phyloP scores from a whole-genome alignment of 2,888 invertebrate genomes.

The Agonum fuliginosum region DNA sequence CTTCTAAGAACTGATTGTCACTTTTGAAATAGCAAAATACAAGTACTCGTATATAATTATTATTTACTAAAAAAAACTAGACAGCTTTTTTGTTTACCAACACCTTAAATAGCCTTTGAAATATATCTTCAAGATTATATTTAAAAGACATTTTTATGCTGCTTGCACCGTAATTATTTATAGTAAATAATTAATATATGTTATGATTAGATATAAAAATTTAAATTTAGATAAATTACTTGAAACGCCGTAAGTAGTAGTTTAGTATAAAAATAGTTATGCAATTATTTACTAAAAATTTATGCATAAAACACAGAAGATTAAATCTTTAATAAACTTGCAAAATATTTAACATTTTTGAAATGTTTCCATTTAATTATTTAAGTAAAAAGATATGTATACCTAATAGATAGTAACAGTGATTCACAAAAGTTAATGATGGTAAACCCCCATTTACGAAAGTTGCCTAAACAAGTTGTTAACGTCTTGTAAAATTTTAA shows the following conservation, averaged over 20 bases:
- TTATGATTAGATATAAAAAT: slow-evolving; percentile 6
- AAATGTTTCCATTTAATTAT: slow-evolving; percentile 7
- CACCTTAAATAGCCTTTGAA: background rate
- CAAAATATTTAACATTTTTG: background rate
- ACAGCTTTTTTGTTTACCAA: background rate
- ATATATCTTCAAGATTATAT: background rate
- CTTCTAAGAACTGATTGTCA: background rate
- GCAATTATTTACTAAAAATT: background rate
- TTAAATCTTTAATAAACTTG: background rate
- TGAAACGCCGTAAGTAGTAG: background rate
- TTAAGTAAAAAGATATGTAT: slow-evolving; percentile 15
- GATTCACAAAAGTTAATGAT: slow-evolving; percentile 25
- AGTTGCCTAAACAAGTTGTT: background rate
- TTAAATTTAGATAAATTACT: background rate
- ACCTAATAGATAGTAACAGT: slow-evolving; percentile 9
- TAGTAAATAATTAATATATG: background rate
- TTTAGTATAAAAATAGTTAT: background rate
- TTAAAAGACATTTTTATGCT: background rate
- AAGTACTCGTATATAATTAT: background rate
- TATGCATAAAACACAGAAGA: background rate
- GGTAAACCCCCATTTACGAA: slow-evolving; percentile 3
- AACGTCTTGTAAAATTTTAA: slow-evolving; percentile 14
- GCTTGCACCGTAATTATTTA: slow-evolving; percentile 2
- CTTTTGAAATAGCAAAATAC: background rate
- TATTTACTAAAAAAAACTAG: background rate